Evolutionary conservation across 2,888 invertebrate genomes (phyloP).

Genomic region (Himalopsyche japonica): DNA sequence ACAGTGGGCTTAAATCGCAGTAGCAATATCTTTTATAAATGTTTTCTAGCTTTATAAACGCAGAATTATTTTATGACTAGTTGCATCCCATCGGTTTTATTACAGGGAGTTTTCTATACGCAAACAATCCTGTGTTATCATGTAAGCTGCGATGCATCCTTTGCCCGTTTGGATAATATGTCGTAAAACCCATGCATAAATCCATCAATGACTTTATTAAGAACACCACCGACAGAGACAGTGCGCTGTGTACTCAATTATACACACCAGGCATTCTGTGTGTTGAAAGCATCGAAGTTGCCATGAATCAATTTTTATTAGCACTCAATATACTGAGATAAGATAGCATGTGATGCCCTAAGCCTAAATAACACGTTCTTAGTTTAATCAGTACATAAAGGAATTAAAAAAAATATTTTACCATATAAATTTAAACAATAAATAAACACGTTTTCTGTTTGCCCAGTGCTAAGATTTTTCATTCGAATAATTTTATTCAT

Average conservation of each 20-base stretch:
- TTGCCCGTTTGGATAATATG: background rate
- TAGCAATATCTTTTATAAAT: background rate
- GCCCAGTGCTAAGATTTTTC: no score
- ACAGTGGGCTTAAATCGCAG: no score
- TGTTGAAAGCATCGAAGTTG: background rate
- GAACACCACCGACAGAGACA: background rate
- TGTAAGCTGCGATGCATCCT: background rate
- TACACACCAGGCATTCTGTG: background rate
- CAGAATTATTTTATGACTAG: background rate
- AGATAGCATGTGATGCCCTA: background rate
- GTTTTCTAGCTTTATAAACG: background rate
- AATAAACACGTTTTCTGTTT: no score
- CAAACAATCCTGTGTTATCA: background rate
- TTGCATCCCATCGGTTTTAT: background rate
- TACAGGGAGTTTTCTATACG: background rate
- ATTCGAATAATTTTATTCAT: no score
- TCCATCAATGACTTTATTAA: constrained; percentile 29
- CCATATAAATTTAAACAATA: no score
- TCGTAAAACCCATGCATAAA: constrained; percentile 30
- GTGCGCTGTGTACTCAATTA: background rate
- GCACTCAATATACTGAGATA: background rate
- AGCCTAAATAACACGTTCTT: background rate
- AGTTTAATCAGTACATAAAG: no score
- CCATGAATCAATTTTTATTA: background rate
- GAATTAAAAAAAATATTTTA: no score